Base-by-base conservation (phyloP, 2,888 invertebrate species). In the Erebia ligea region DNA sequence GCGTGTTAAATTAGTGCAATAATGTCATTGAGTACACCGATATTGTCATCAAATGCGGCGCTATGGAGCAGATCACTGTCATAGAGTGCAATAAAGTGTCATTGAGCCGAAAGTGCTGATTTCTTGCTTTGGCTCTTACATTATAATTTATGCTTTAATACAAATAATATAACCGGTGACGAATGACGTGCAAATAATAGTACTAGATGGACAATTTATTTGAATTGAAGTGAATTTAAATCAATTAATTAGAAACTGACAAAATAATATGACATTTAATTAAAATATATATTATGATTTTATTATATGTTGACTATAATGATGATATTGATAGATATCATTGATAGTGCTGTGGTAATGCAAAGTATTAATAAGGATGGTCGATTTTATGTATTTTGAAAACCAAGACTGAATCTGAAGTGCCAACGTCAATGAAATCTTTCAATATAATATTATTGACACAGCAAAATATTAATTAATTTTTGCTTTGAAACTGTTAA, bases 361-460 rank as follows among this genome's bases (percentile, higher is more conserved):
- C 6, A 67, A 58, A 42, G 15, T 52, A 42, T 34, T 34, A 56
- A 3, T 34, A 56, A 3, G 66, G 19, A 21, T 13, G 42, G 25
- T 65, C 40, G 17, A 65, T 15, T 56, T 54, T 54, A 64, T 11
- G n/a, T 13, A 19, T 64, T 42, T 56, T 17, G 17, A 40, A 42
- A 58, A 50, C 19, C 48, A 62, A n/a, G 25, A 57, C 65, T 65
- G 65, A 56, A 54, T 54, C 40, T 65, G 6, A 15, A 56, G 65
- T 19, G 42, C 42, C 56, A 42, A 56, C 13, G 19, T 56, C 56
- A 65, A 56, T 54, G 15, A 56, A 65, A 42, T 17, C 54, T 56
- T 42, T 65, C 52, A 65, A 65, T 65, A 65, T 40, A 40, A 40
- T 21, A 15, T 19, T 21, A 15, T 19, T 17, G 6, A 15, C 42